Evolutionary conservation across 2,797 vertebrate genomes (phyloP).

Genomic region (Pangasius mekongensis): DNA sequence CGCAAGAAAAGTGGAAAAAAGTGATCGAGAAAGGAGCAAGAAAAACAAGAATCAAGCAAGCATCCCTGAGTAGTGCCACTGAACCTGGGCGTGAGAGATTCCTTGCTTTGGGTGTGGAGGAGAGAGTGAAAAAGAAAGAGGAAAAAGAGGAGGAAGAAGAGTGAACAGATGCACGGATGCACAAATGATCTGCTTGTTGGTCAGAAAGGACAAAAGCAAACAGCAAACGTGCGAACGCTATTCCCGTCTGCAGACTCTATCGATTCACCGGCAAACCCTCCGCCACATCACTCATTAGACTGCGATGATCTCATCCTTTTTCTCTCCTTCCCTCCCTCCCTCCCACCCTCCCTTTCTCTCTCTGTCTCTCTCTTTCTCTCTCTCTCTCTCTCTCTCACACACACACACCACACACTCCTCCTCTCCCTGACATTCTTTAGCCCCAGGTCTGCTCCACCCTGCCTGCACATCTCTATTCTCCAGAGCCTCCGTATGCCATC

Average conservation of each 20-base stretch:
- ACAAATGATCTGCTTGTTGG: slow-evolving; percentile 45
- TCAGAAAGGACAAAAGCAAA: slow-evolving; percentile 57
- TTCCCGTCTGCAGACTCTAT: slow-evolving; percentile 74
- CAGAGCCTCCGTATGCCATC: slow-evolving; percentile 31
- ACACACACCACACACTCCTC: slow-evolving; percentile 20
- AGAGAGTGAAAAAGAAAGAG: slow-evolving; percentile 33
- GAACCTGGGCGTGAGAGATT: slow-evolving; percentile 54
- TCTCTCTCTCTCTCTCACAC: slow-evolving; percentile 17
- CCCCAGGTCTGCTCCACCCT: slow-evolving; percentile 41
- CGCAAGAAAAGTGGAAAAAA: slow-evolving; percentile 52
- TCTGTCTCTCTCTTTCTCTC: slow-evolving; percentile 28
- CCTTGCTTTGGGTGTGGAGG: slow-evolving; percentile 71
- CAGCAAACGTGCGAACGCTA: slow-evolving; percentile 59
- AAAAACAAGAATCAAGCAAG: slow-evolving; percentile 60
- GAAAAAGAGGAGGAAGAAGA: slow-evolving; percentile 15
- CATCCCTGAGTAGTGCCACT: slow-evolving; percentile 60
- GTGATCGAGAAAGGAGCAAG: slow-evolving; percentile 10
- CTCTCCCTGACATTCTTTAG: slow-evolving; percentile 44
- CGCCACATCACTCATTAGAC: slow-evolving; percentile 81
- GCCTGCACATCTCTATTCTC: slow-evolving; percentile 48
- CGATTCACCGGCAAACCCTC: slow-evolving; percentile 72
- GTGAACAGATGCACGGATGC: slow-evolving; percentile 25
- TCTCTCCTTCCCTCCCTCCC: slow-evolving; percentile 35
- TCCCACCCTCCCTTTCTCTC: slow-evolving; percentile 30
- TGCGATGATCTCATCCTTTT: slow-evolving; percentile 94